These are phyloP conservation scores for Okapia johnstoni DNA, from an alignment of 2,113 vertebrate species.

Conservation along the genomic window DNA sequence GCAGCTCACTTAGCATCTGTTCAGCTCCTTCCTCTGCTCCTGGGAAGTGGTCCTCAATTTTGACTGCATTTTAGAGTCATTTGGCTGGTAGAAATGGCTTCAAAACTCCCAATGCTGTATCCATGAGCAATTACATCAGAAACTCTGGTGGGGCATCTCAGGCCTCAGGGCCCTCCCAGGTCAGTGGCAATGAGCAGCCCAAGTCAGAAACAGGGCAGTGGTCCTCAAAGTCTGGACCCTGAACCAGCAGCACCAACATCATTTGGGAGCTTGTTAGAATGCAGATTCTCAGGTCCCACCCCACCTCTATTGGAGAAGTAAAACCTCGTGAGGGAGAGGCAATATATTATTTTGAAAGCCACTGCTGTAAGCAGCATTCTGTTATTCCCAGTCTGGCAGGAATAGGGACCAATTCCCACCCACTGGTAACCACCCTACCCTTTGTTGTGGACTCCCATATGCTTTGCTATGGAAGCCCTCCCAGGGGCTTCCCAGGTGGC, in stretches of 20 bases:
- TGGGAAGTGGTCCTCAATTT: neutral
- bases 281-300: neutral
- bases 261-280: neutral
- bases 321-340: neutral
- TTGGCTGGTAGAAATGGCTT: neutral
- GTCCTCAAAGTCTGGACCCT: neutral
- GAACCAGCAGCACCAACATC: neutral
- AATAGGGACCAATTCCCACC: neutral
- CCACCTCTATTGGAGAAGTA: neutral
- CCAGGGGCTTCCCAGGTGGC: neutral
- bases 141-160: neutral
- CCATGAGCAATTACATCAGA: neutral
- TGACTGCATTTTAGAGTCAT: neutral
- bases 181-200: neutral
- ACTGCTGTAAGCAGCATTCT: neutral
- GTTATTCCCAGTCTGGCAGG: neutral
- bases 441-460: neutral
- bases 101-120: neutral
- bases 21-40: neutral
- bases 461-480: neutral
- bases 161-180: neutral
- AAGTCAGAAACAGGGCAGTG: neutral
- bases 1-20: fast-evolving
- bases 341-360: neutral
- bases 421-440: fast-evolving